Evolutionary conservation across 2,888 invertebrate genomes (phyloP).

Genomic region (Arge pagana): DNA sequence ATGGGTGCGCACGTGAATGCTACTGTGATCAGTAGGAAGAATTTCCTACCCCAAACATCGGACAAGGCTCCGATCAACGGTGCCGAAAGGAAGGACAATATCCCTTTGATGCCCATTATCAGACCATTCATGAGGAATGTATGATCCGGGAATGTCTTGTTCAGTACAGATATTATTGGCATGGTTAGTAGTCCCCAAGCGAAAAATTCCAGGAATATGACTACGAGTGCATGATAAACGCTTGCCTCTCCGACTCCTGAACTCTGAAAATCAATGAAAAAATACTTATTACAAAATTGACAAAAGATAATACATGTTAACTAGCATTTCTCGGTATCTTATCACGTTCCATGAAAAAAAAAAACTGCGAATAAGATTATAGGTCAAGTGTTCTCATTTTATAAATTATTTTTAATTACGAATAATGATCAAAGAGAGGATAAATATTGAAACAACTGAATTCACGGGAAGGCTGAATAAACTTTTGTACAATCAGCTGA

Average conservation of each 20-base stretch:
- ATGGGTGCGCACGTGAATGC: constrained; percentile 99
- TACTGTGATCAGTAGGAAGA: constrained; percentile 95
- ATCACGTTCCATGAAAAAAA: neutral
- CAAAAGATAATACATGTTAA: neutral
- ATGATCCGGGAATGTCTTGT: constrained; percentile 97
- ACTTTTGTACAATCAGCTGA: constrained; percentile 40
- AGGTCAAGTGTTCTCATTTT: neutral
- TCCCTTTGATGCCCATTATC: constrained; percentile 98
- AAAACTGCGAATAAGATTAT: neutral
- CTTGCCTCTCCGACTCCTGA: constrained; percentile 92
- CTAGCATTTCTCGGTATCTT: constrained; percentile 7
- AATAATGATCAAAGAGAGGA: constrained; percentile 6
- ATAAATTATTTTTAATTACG: neutral
- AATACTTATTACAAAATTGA: constrained; percentile 28
- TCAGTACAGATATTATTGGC: constrained; percentile 92
- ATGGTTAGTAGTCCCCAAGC: constrained; percentile 99
- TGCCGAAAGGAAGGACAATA: constrained; percentile 96
- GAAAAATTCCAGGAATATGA: constrained; percentile 99
- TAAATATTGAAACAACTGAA: neutral
- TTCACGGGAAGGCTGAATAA: neutral
- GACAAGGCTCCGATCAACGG: constrained; percentile 96
- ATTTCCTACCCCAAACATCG: constrained; percentile 98
- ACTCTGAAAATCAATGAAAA: constrained; percentile 64
- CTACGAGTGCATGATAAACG: constrained; percentile 97
- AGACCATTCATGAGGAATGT: constrained; percentile 99